Conservation (phyloP, 30 jellyfish, hydroid and myxozoan species). For the Chironex yamaguchii region DNA sequence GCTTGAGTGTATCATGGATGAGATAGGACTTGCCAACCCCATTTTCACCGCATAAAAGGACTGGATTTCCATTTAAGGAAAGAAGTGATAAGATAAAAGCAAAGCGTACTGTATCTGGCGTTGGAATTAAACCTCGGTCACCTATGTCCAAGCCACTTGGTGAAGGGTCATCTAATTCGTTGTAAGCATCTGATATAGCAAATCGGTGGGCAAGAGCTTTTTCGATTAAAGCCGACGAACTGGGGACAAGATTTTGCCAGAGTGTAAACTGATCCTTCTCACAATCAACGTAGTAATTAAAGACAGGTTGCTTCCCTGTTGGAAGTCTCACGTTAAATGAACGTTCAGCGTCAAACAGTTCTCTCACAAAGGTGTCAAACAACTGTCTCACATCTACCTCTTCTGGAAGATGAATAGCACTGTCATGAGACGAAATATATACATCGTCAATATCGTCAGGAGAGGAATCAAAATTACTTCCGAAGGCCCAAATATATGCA, state of each 20-base stretch:
- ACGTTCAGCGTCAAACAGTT: conserved; percentile 67
- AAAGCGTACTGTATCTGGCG: conserved; percentile 73
- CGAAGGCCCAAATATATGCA: conserved; percentile 87
- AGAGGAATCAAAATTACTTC: conserved; percentile 83
- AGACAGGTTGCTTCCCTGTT: conserved; percentile 69
- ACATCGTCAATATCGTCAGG: conserved; percentile 85
- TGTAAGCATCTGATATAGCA: conserved; percentile 71
- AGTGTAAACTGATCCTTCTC: conserved; percentile 77
- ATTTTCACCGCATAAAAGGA: conserved; percentile 74
- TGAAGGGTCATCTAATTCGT: conserved; percentile 70
- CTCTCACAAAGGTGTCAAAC: conserved; percentile 77
- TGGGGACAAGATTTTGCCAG: conserved; percentile 89
- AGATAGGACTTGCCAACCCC: conserved; percentile 85
- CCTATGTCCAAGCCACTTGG: conserved; percentile 45
- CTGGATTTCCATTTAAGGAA: conserved; percentile 61
- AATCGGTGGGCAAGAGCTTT: conserved; percentile 62
- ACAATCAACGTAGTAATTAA: conserved; percentile 80
- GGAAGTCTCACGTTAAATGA: conserved; percentile 74
- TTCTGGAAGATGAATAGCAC: background rate
- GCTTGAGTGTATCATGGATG: conserved; percentile 51
- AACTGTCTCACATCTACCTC: conserved; percentile 45
- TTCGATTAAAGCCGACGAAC: conserved; percentile 69
- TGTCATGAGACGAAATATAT: conserved; percentile 34
- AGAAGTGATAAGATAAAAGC: conserved; percentile 62
- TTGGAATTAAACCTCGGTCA: conserved; percentile 62